A percentile compares a stretch with the other conserved stretches of the same genome.
Evolutionary conservation across 2,888 invertebrate species (phyloP).

Genomic region (Tetanocera ferruginea): DNA sequence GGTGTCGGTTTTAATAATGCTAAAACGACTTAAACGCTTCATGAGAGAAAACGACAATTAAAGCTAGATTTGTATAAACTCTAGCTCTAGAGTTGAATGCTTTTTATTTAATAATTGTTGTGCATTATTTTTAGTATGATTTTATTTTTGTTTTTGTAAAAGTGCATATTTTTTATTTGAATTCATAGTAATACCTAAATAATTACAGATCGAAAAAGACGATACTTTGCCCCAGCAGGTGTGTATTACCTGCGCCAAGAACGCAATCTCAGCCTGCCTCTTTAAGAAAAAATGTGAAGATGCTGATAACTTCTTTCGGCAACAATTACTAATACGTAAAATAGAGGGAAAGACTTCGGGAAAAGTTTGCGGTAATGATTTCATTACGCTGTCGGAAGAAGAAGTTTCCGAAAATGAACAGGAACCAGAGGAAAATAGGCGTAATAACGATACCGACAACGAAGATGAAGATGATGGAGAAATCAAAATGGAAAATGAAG

Average conservation of each 20-base stretch:
- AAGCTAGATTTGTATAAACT: too few relatives aligned
- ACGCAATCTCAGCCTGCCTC: conserved; percentile 65
- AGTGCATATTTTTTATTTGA: neutral
- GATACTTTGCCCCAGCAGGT: conserved; percentile 68
- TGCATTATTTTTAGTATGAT: neutral
- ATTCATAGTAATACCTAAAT: neutral
- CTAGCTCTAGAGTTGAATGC: neutral
- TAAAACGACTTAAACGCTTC: too few relatives aligned
- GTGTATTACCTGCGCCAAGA: conserved; percentile 66
- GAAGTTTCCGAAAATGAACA: conserved; percentile 46
- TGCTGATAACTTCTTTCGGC: conserved; percentile 67
- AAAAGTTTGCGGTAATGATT: conserved; percentile 30
- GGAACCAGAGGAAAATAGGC: neutral
- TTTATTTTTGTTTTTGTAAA: neutral
- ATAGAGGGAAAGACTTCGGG: conserved; percentile 53
- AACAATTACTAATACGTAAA: conserved; percentile 65
- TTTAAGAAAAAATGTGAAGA: conserved; percentile 69
- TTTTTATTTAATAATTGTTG: neutral
- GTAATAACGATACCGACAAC: conserved; percentile 38
- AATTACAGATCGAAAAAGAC: conserved; percentile 63
- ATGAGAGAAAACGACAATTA: too few relatives aligned
- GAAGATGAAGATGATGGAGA: conserved; percentile 54
- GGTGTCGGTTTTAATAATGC: too few relatives aligned
- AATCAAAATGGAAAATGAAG: conserved; percentile 45
- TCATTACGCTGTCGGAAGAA: conserved; percentile 48